Base-by-base conservation (phyloP, 2,888 invertebrate genomes). In the Macrophya annulata region DNA sequence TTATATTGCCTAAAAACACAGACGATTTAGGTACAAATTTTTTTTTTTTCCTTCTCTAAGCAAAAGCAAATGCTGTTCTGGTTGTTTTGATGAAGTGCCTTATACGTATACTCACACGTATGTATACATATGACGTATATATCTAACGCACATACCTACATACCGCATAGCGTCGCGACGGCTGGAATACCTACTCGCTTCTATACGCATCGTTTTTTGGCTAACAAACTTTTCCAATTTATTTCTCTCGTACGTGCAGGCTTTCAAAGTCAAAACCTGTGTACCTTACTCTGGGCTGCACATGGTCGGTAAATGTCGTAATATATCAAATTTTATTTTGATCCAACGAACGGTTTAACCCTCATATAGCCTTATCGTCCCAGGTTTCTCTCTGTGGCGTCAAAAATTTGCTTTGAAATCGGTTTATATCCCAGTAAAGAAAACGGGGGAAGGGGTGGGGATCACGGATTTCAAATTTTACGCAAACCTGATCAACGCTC, bases 281-380 rank as follows among this genome's bases (percentile, higher is more conserved):
- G 51, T 51, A 59, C 79, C 21, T 62, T 62, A 15, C 79, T 25
- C 45, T 4, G 40, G 12, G 37, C 21, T 72, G 21, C n/a, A 59
- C 40, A 37, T 15, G 40, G 59, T 62, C n/a, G 79, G 40, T 62
- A 59, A 81, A 59, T 81, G 79, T 81, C 25, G 12, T 43, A 62
- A 81, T 81, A 81, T 43, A 81, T 81, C 79, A 62, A 59, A 8
- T 81, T 81, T 81, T 81, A 62, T 81, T 81, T 59, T 81, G 15
- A 81, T 81, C 25, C 43, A 59, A 43, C 79, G 21, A 62, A 37
- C 25, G 62, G 37, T 81, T 59, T 59, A 79, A 79, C 37, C 59
- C 79, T 10, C 12, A n/a, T 51, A 55, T 31, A 76, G 71, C 62
- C 25, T n/a, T 31, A 31, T 31, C 31, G 31, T 31, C 31, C 31